A percentile compares a stretch with the other conserved stretches of the same genome.
These are phyloP conservation scores for Acleris emargana DNA, from an alignment of 2,888 invertebrate species.

Conservation along the genomic window DNA sequence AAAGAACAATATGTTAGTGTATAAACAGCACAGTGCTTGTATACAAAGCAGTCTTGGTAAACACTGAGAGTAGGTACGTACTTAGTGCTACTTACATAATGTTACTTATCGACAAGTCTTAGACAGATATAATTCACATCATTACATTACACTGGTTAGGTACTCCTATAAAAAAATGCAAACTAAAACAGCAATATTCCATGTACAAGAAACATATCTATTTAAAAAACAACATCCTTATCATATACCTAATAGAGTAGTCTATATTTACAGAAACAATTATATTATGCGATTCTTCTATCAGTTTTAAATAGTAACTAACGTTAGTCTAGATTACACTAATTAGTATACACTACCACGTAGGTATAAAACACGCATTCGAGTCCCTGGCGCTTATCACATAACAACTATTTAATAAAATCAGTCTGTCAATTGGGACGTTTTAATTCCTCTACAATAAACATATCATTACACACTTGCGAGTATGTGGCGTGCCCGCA, in stretches of 20 bases:
- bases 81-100: conserved; percentile 75
- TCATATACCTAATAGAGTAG: conserved; percentile 56
- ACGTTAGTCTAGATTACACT: conserved; percentile 76
- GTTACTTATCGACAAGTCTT: conserved; percentile 69
- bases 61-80: conserved; percentile 77
- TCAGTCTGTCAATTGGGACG: conserved; percentile 84
- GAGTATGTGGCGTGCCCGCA: conserved; percentile 45
- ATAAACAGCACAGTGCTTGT: conserved; percentile 75
- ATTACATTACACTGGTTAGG: conserved; percentile 67
- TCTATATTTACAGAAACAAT: conserved; percentile 81
- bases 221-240: conserved; percentile 75
- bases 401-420: conserved; percentile 77
- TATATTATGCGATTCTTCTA: conserved; percentile 81
- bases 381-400: conserved; percentile 78
- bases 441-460: conserved; percentile 80
- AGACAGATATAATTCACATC: conserved; percentile 74
- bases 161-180: conserved; percentile 82
- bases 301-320: conserved; percentile 80
- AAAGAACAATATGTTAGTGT: conserved; percentile 71
- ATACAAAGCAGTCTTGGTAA: conserved; percentile 83
- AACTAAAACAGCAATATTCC: conserved; percentile 82
- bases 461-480: conserved; percentile 75
- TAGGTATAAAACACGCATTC: conserved; percentile 79
- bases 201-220: conserved; percentile 80
- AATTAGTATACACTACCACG: conserved; percentile 80